Conservation (phyloP, 2,797 vertebrate species). For the Iguana delicatissima region DNA sequence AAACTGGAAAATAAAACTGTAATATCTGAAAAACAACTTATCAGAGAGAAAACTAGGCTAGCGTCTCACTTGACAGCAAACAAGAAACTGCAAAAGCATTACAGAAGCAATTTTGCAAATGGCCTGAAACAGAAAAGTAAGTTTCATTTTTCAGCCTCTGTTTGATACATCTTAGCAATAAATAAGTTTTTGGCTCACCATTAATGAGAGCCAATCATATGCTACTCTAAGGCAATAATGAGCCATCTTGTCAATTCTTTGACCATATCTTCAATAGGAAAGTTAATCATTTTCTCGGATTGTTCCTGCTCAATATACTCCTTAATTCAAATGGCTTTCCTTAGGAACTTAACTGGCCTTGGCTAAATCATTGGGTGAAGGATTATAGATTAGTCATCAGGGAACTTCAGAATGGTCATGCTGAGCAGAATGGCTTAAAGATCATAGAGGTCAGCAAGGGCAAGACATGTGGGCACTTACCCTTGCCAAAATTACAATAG, state of each 20-base stretch:
- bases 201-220: neutral
- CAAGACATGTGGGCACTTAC: slow-evolving; percentile 44
- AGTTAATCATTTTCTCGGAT: slow-evolving; percentile 37
- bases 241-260: slow-evolving; percentile 21
- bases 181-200: slow-evolving; percentile 18
- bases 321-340: slow-evolving; percentile 42
- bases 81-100: neutral
- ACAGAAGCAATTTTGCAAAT: neutral
- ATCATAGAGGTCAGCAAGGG: slow-evolving; percentile 62
- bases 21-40: neutral
- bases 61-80: no score
- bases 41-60: neutral
- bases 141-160: neutral
- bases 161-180: slow-evolving; percentile 8
- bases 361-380: slow-evolving; percentile 58
- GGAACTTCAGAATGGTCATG: slow-evolving; percentile 46
- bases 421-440: slow-evolving; percentile 53
- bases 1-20: neutral
- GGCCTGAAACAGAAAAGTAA: slow-evolving; percentile 32
- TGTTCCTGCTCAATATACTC: slow-evolving; percentile 1
- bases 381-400: slow-evolving; percentile 50
- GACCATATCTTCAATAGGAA: neutral
- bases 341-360: slow-evolving; percentile 6
- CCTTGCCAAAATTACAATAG: slow-evolving; percentile 60
- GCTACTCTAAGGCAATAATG: slow-evolving; percentile 33